Conservation (phyloP, 1,140 invertebrate species). For the Pogonognathellus flavescens region DNA sequence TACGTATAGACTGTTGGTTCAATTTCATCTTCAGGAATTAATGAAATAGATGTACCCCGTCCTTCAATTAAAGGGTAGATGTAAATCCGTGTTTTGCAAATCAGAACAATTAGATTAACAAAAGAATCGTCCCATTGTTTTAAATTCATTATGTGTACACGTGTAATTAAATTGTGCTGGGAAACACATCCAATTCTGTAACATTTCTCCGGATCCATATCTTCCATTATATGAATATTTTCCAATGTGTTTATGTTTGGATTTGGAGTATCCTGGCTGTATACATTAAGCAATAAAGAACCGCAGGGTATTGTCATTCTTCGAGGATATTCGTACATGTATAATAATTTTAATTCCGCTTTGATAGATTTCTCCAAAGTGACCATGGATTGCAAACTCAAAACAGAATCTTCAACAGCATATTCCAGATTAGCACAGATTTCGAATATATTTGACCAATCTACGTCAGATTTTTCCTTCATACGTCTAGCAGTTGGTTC, state of each 20-base stretch:
- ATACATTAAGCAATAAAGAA: neutral
- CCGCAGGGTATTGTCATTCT: neutral
- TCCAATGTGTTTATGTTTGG: neutral
- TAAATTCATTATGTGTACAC: neutral
- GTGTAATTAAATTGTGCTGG: neutral
- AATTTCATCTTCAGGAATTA: too few relatives aligned
- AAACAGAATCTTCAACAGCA: neutral
- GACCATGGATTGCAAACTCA: neutral
- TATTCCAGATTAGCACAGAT: neutral
- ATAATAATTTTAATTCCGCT: neutral
- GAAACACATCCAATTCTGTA: neutral
- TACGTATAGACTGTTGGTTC: too few relatives aligned
- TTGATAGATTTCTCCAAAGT: neutral
- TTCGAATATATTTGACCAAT: neutral
- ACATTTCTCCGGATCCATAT: neutral
- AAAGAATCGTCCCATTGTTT: neutral
- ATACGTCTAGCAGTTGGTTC: neutral
- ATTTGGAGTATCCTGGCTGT: neutral
- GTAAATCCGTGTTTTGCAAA: neutral
- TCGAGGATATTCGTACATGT: neutral
- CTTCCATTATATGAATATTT: constrained; percentile 12
- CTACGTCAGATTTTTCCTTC: neutral
- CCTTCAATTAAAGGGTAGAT: constrained; percentile 11
- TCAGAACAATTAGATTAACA: neutral
- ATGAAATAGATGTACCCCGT: too few relatives aligned